Conservation (phyloP, 2,888 invertebrate genomes). For the Copidosoma aretas region DNA sequence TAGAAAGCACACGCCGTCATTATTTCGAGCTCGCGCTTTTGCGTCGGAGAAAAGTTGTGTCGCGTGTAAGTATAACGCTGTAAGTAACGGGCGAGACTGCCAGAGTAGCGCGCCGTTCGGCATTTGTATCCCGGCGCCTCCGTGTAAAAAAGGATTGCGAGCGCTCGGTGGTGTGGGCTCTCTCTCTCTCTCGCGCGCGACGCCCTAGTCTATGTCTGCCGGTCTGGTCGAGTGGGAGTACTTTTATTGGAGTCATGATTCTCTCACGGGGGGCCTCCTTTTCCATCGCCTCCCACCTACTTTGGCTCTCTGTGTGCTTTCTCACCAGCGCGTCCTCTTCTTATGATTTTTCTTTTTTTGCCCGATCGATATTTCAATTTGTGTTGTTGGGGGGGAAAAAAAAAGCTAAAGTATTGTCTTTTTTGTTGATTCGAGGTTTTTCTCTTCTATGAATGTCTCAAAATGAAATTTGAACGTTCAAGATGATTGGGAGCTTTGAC, state of each 20-base stretch:
- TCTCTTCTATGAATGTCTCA: too few species aligned
- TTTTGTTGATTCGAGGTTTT: too few species aligned
- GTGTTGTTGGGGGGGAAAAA: too few species aligned
- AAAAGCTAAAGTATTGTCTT: too few species aligned
- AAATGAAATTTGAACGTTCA: too few species aligned
- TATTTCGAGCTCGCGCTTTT: not conserved
- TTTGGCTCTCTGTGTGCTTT: not conserved
- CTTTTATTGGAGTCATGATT: constrained; percentile 5
- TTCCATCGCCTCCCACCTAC: not conserved
- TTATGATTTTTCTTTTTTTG: not conserved
- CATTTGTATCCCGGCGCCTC: not conserved
- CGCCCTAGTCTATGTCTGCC: too few species aligned
- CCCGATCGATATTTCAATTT: not conserved
- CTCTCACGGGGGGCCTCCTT: not conserved
- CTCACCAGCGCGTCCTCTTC: too few species aligned
- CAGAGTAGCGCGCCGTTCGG: too few species aligned
- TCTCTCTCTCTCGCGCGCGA: not conserved
- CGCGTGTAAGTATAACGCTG: not conserved
- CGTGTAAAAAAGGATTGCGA: not conserved
- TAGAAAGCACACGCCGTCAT: constrained; percentile 1
- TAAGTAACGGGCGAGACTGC: too few species aligned
- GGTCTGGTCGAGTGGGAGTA: constrained; percentile 1
- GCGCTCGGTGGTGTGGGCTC: too few species aligned
- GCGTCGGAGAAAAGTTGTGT: not conserved
- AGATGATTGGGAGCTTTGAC: too few species aligned